Evolutionary conservation across 1,140 invertebrate genomes (phyloP), one percentile per base, ranked within the genome.

Genomic region (Heliconius hermathena): DNA sequence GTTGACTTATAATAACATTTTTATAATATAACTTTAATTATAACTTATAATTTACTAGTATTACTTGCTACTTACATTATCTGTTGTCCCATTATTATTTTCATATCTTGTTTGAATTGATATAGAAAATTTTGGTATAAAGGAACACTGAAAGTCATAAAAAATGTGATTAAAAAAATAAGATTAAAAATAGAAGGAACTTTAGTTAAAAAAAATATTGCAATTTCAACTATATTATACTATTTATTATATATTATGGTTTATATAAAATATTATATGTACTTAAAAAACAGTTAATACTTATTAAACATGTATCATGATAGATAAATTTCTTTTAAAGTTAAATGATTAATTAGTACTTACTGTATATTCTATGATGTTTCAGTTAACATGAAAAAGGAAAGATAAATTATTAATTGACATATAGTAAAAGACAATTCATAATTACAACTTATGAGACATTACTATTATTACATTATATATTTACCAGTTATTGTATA

Each of bases 101-200:
- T 99, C 98, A 95, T 98, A 99, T 88, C 96, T 96, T 29, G 98
- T 99, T 94, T 98, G 97, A 81, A 99, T 99, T 73, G 97, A 96
- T 84, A 99, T 97, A 86, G 96, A 96, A 85, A 99, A 98, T 87
- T 97, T 98, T 84, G 98, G 98, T 84, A 99, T 96, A 88, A 99
- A 98, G 1, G 98, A 99, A 95, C 98, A 99, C 98, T 98, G 94
- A 84, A 96, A 96, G 3, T 16, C 1, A 29, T 29, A 16, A 16
- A 29, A 66, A 66, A 26, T 29, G 8, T 22, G 18, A 52, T 52
- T 52, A 52, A 52, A 52, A 52, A 57, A n/a, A n/a, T n/a, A n/a
- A n/a, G n/a, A n/a, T n/a, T n/a, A 52, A 52, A 52, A 52, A 57
- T 20, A 57, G 20, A 57, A n/a, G 8, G 22, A n/a, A 57, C 3